Evolutionary conservation across 2,113 vertebrate species (phyloP).

Genomic region (Misgurnus mizolepis): DNA sequence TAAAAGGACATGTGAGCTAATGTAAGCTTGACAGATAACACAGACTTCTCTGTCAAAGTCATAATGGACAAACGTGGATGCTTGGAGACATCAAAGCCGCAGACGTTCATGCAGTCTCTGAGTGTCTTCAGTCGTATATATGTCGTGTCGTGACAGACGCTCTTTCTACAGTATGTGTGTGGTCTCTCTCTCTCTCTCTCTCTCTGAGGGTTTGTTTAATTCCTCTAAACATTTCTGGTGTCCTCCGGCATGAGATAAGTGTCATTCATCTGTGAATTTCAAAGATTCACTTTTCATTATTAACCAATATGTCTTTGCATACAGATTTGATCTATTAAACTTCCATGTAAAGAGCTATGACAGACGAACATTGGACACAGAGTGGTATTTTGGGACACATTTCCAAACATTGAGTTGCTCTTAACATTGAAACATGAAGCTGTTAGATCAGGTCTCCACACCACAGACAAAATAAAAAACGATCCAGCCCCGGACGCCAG

Average conservation of each 20-base stretch:
- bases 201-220: background rate
- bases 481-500: no score
- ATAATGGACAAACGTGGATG: background rate
- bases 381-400: no score
- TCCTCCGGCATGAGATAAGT: background rate
- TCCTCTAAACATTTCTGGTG: background rate
- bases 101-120: background rate
- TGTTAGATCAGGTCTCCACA: no score
- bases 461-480: no score
- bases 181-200: background rate
- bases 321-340: background rate
- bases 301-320: background rate
- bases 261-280: background rate
- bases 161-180: background rate
- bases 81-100: constrained; percentile 15
- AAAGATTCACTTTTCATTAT: background rate
- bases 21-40: background rate
- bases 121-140: no score
- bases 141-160: no score
- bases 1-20: background rate
- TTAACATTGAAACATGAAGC: background rate
- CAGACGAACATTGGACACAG: no score
- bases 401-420: background rate
- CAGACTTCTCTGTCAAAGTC: no score
- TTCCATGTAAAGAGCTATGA: background rate